Conservation (phyloP, 2,113 vertebrate species). For the Aramus guarauna region DNA sequence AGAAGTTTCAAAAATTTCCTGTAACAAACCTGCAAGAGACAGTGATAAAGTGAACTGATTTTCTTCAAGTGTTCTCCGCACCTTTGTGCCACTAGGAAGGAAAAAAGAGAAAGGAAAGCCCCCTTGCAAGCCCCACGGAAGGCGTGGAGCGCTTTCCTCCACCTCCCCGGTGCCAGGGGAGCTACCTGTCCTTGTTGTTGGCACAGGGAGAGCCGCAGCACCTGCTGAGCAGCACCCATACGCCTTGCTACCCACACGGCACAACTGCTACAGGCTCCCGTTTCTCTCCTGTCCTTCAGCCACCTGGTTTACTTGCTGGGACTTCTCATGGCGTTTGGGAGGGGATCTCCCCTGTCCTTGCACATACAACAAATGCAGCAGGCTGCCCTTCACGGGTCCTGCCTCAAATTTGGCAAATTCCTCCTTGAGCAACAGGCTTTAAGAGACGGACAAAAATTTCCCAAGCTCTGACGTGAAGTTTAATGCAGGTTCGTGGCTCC, state of each 20-base stretch:
- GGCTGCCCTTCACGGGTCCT: neutral
- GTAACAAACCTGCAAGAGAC: neutral
- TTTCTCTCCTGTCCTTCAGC: neutral
- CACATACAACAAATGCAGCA: neutral
- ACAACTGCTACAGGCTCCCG: neutral
- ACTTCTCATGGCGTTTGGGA: neutral
- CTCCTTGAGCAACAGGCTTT: neutral
- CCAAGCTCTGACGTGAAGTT: neutral
- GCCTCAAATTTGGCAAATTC: neutral
- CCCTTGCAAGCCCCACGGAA: neutral
- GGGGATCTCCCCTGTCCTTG: neutral
- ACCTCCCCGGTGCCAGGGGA: rapidly evolving
- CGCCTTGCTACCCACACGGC: neutral
- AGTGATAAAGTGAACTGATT: neutral
- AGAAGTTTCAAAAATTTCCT: neutral
- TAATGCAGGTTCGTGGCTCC: neutral
- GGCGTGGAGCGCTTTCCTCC: neutral
- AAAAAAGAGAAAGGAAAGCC: neutral
- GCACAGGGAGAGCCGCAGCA: neutral
- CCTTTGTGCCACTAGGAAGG: neutral
- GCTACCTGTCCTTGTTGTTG: neutral
- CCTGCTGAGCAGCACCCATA: neutral
- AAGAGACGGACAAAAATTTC: neutral
- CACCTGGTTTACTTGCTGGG: neutral
- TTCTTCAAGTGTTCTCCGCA: neutral